phyloP scores from a whole-genome alignment of 2,888 invertebrate genomes.

The Drosophila pegasa region DNA sequence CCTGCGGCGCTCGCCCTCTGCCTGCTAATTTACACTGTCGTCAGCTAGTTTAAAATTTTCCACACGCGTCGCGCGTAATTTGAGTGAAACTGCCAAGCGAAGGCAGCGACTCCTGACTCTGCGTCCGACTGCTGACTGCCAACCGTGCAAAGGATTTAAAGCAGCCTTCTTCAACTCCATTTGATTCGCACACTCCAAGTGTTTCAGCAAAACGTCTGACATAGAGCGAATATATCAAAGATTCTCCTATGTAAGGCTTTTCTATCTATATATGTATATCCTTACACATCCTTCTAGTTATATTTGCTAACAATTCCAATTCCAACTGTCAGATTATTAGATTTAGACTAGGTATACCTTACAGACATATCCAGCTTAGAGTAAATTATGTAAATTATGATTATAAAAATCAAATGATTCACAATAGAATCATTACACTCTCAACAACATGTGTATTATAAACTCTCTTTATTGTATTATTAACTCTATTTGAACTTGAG shows the following conservation, averaged over 20 bases:
- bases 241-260: no score
- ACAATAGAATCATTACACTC: no score
- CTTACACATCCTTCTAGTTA: background rate
- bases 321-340: no score
- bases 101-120: slow-evolving; percentile 9
- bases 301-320: no score
- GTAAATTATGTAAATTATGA: no score
- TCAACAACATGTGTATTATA: no score
- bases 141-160: slow-evolving; percentile 20
- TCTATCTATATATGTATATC: background rate
- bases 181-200: slow-evolving; percentile 5
- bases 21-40: slow-evolving; percentile 31
- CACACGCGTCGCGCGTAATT: slow-evolving; percentile 43
- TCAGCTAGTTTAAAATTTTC: slow-evolving; percentile 49
- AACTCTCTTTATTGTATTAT: no score
- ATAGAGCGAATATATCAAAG: no score
- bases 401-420: no score
- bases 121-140: background rate
- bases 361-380: no score
- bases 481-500: no score
- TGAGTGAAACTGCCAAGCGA: slow-evolving; percentile 18
- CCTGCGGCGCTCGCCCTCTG: slow-evolving; percentile 25
- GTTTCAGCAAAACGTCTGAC: background rate
- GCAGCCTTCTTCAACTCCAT: slow-evolving; percentile 5
- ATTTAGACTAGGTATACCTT: no score